Conservation (phyloP, 2,797 vertebrate genomes). For the Gymnothorax reevesii region DNA sequence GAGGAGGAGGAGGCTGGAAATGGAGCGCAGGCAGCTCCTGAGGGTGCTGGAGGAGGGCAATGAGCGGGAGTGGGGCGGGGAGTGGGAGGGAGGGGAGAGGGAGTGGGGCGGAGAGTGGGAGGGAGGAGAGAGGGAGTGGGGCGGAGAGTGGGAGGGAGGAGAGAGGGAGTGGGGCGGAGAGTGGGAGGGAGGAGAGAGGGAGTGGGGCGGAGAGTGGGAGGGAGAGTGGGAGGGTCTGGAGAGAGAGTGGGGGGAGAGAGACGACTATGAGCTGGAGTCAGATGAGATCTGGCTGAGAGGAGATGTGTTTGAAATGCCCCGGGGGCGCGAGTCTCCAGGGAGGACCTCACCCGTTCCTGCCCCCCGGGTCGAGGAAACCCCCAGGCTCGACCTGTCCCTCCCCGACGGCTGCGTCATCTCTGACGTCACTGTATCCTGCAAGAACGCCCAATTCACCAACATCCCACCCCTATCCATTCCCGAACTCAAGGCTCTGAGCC, state of each 20-base stretch:
- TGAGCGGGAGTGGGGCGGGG: constrained; percentile 12
- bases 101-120: constrained; percentile 39
- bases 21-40: background rate
- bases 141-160: constrained; percentile 47
- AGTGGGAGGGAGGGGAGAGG: background rate
- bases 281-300: constrained; percentile 71
- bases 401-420: constrained; percentile 81
- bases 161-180: constrained; percentile 43
- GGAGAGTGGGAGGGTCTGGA: constrained; percentile 44
- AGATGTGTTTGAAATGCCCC: constrained; percentile 73
- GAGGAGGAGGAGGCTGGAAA: constrained; percentile 33
- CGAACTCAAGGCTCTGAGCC: constrained; percentile 83
- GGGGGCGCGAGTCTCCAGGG: constrained; percentile 46
- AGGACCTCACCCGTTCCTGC: constrained; percentile 51
- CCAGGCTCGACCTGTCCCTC: constrained; percentile 59
- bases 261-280: constrained; percentile 45
- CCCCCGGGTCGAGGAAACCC: constrained; percentile 48
- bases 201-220: constrained; percentile 38
- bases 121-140: constrained; percentile 46
- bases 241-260: constrained; percentile 45
- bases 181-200: constrained; percentile 40
- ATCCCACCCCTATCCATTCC: constrained; percentile 85
- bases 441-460: constrained; percentile 74
- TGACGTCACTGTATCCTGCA: constrained; percentile 83
- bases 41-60: constrained; percentile 47